Evolutionary conservation across 2,797 vertebrate species (phyloP).

Genomic region (Xenopus petersii): DNA sequence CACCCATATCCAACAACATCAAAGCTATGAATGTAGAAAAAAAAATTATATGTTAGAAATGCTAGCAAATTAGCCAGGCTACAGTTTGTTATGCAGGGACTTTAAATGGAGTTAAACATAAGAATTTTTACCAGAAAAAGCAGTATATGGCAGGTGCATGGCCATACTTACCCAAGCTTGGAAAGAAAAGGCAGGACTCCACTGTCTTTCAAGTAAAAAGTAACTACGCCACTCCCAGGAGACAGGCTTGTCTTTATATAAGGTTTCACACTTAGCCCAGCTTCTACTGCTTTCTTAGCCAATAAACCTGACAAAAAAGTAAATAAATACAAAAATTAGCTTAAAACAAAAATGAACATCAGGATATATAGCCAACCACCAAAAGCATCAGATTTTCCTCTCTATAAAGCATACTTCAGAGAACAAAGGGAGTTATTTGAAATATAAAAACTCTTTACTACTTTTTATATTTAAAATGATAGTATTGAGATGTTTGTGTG

Average conservation of each 20-base stretch:
- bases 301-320: conserved; percentile 73
- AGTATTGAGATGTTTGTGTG: too few species aligned
- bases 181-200: conserved; percentile 89
- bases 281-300: conserved; percentile 87
- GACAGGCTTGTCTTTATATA: conserved; percentile 97
- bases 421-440: too few species aligned
- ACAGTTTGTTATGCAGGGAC: too few species aligned
- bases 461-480: too few species aligned
- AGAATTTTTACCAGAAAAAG: too few species aligned
- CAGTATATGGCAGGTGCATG: conserved; percentile 54
- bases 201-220: conserved; percentile 91
- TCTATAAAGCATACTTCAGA: too few species aligned
- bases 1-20: conserved; percentile 97
- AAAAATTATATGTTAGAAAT: neutral
- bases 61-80: too few species aligned
- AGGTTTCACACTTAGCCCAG: conserved; percentile 85
- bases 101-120: too few species aligned
- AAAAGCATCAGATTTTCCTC: too few species aligned
- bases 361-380: too few species aligned
- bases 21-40: conserved; percentile 69
- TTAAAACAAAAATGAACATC: neutral
- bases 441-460: too few species aligned
- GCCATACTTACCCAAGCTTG: conserved; percentile 93
- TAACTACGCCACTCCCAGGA: conserved; percentile 94
- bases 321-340: neutral